Evolutionary conservation across 2,113 vertebrate genomes (phyloP).

Genomic region (Ctenodactylus gundi): DNA sequence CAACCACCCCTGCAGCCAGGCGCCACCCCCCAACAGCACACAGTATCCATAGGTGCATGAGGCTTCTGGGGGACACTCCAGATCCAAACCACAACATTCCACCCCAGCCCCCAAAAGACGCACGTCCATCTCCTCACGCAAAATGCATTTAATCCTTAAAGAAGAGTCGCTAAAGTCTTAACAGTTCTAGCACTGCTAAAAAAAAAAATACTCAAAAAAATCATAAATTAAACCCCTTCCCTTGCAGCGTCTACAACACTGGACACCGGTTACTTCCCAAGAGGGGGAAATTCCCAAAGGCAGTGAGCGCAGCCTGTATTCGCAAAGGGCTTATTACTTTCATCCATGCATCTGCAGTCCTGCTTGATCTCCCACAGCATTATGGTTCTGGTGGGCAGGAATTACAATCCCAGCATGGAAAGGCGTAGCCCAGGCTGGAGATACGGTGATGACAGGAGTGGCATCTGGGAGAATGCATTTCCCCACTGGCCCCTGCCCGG

Average conservation of each 20-base stretch:
- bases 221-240: not conserved
- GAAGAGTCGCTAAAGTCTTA: too few relatives aligned
- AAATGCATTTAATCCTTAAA: too few relatives aligned
- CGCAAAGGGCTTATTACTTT: not conserved
- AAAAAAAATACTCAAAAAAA: too few relatives aligned
- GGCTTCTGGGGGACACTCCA: too few relatives aligned
- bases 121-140: too few relatives aligned
- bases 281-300: not conserved
- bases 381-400: not conserved
- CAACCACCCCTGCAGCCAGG: too few relatives aligned
- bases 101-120: too few relatives aligned
- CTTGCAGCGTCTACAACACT: not conserved
- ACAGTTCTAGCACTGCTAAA: too few relatives aligned
- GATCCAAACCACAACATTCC: too few relatives aligned
- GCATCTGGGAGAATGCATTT: not conserved
- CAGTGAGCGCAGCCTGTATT: too few relatives aligned
- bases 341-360: not conserved
- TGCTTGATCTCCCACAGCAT: not conserved
- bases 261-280: not conserved
- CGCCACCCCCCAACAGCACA: too few relatives aligned
- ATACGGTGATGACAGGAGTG: rapidly evolving
- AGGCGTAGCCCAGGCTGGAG: not conserved
- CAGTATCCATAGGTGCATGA: too few relatives aligned
- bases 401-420: not conserved
- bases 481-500: not conserved